Percentiles rank a stretch among this genome's conserved stretches.
phyloP scores from a whole-genome alignment of 2,888 invertebrate species.

The Epiperipatus broadwayi region DNA sequence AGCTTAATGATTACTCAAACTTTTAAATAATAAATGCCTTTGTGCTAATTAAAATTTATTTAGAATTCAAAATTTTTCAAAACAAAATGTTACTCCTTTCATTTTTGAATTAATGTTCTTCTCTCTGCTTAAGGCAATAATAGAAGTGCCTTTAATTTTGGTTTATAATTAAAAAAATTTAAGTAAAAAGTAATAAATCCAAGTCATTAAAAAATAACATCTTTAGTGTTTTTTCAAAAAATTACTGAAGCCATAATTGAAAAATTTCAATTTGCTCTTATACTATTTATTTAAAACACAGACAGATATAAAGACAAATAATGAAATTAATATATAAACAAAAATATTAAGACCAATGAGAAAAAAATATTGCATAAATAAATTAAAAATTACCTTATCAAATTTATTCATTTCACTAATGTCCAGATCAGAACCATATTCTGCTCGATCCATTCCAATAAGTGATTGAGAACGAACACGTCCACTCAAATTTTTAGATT shows the following conservation, averaged over 20 bases:
- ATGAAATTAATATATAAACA: background rate
- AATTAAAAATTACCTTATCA: constrained; percentile 27
- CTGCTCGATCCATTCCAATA: constrained; percentile 42
- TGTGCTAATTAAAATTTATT: too few species aligned
- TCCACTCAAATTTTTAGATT: too few species aligned
- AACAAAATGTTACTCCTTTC: too few species aligned
- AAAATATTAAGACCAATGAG: background rate
- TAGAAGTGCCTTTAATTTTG: too few species aligned
- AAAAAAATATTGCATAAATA: constrained; percentile 13
- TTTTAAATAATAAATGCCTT: too few species aligned
- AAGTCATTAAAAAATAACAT: too few species aligned
- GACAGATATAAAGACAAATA: constrained; percentile 4
- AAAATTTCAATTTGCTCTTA: background rate
- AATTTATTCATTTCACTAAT: constrained; percentile 31
- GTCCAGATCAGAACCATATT: constrained; percentile 43
- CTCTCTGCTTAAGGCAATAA: too few species aligned
- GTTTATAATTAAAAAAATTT: too few species aligned
- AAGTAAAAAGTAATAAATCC: too few species aligned
- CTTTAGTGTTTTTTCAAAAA: background rate
- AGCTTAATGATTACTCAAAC: too few species aligned
- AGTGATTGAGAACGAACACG: constrained; percentile 17
- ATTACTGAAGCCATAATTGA: background rate
- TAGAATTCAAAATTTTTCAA: too few species aligned
- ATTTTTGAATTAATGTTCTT: too few species aligned
- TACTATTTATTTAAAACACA: background rate